phyloP scores from a whole-genome alignment of 1,140 invertebrate species.

The Cydia strobilella region DNA sequence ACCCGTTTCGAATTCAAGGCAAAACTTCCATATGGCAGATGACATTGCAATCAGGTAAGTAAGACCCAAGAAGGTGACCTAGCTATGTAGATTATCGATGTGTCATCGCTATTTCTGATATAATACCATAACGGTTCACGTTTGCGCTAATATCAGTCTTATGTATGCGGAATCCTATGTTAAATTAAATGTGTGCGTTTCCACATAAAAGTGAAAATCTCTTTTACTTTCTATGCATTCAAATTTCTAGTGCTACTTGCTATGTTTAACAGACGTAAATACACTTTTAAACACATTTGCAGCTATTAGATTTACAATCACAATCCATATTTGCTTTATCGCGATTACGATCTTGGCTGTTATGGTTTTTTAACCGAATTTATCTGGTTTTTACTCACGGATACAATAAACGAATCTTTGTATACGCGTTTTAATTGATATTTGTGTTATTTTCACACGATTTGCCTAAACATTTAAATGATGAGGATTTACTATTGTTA shows the following conservation, averaged over 20 bases:
- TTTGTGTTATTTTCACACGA: conserved; percentile 32
- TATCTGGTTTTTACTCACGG: conserved; percentile 28
- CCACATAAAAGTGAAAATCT: conserved; percentile 21
- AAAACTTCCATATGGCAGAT: conserved; percentile 26
- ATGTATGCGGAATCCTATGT: not conserved
- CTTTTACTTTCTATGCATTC: conserved; percentile 27
- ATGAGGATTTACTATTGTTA: conserved; percentile 19
- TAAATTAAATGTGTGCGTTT: conserved; percentile 10
- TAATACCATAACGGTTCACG: conserved; percentile 23
- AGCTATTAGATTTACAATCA: not conserved
- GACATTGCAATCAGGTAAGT: conserved; percentile 22
- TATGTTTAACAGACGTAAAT: not conserved
- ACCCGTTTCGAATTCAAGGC: conserved; percentile 25
- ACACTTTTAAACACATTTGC: conserved; percentile 15
- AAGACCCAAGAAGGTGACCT: conserved; percentile 27
- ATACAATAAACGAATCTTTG: conserved; percentile 16
- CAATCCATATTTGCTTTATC: conserved; percentile 9
- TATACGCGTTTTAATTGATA: conserved; percentile 31
- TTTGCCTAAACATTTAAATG: conserved; percentile 22
- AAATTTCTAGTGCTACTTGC: not conserved
- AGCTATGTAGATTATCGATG: conserved; percentile 20
- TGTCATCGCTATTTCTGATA: conserved; percentile 22
- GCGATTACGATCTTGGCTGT: conserved; percentile 12
- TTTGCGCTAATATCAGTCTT: not conserved
- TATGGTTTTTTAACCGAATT: conserved; percentile 17